Evolutionary conservation across 2,797 vertebrate genomes (phyloP).

Genomic region (Eremophila alpestris): DNA sequence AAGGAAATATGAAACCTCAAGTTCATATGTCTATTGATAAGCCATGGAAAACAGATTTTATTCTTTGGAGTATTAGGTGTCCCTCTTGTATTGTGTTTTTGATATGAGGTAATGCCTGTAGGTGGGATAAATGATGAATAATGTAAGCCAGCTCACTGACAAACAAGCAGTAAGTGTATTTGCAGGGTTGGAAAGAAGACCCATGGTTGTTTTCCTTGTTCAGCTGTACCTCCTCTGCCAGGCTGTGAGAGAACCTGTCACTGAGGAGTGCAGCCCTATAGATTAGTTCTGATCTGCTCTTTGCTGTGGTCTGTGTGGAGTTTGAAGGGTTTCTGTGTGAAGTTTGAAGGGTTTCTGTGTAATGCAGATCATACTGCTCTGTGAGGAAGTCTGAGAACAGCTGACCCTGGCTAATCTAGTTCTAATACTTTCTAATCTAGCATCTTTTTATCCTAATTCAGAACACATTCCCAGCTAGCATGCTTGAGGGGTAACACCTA

Average conservation of each 20-base stretch:
- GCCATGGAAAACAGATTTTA: neutral
- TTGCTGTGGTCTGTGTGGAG: neutral
- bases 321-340: neutral
- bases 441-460: conserved; percentile 31
- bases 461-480: neutral
- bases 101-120: neutral
- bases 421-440: conserved; percentile 39
- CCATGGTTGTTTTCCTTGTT: neutral
- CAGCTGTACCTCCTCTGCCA: neutral
- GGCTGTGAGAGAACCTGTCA: neutral
- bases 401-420: conserved; percentile 16
- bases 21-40: neutral
- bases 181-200: neutral
- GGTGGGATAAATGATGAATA: conserved; percentile 27
- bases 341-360: neutral
- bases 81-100: neutral
- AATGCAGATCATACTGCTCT: neutral
- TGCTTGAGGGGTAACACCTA: neutral
- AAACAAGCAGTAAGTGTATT: neutral
- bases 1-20: neutral
- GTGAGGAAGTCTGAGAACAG: neutral
- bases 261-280: neutral
- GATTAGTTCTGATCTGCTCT: neutral
- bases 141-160: neutral
- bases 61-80: neutral